Evolutionary conservation across 2,113 vertebrate genomes (phyloP).

Genomic region (Lepisosteus oculatus): DNA sequence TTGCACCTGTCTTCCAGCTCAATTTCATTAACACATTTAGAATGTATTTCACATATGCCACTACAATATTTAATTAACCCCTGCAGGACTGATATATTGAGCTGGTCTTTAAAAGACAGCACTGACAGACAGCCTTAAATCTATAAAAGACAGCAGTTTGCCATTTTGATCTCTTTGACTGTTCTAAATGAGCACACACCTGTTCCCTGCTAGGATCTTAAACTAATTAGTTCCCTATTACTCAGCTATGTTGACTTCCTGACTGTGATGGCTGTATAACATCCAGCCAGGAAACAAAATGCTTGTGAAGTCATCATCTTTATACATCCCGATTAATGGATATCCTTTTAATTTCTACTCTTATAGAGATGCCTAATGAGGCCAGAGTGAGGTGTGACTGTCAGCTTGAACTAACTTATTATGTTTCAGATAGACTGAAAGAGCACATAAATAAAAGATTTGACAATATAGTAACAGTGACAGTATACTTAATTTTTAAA

Average conservation of each 20-base stretch:
- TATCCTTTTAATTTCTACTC: constrained; percentile 47
- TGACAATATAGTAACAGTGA: too few relatives aligned
- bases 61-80: too few relatives aligned
- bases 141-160: constrained; percentile 26
- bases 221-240: constrained; percentile 58
- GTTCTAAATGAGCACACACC: constrained; percentile 28
- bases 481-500: too few relatives aligned
- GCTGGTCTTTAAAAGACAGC: not conserved
- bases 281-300: constrained; percentile 41
- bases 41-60: too few relatives aligned
- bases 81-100: not conserved
- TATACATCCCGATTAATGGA: constrained; percentile 36
- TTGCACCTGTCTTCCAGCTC: too few relatives aligned
- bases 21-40: too few relatives aligned
- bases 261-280: constrained; percentile 35
- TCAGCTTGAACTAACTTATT: constrained; percentile 27
- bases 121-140: too few relatives aligned
- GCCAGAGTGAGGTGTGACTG: constrained; percentile 27
- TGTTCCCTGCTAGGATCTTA: constrained; percentile 43
- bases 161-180: constrained; percentile 41
- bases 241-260: constrained; percentile 43
- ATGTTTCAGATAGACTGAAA: constrained; percentile 27
- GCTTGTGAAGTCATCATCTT: constrained; percentile 46
- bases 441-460: constrained; percentile 5
- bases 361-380: constrained; percentile 37